phyloP scores from a whole-genome alignment of 2,113 vertebrate genomes.

The Dasypus novemcinctus region DNA sequence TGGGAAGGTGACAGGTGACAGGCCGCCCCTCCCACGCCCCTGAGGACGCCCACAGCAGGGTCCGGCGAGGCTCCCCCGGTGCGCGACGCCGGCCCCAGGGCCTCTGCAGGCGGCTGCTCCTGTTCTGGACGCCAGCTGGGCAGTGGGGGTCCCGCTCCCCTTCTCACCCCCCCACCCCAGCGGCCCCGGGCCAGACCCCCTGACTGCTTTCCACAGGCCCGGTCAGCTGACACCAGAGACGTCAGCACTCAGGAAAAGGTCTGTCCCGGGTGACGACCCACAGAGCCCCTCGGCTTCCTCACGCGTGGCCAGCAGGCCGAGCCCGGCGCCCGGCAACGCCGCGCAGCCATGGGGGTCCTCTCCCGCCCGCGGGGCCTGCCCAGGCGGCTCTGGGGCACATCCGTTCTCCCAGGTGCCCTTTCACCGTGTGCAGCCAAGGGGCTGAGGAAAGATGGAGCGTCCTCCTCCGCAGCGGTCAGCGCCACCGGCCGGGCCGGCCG shows the following conservation, averaged over 20 bases:
- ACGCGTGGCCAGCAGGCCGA: too few relatives aligned
- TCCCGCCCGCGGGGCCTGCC: too few relatives aligned
- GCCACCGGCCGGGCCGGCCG: too few relatives aligned
- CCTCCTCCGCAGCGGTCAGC: background rate
- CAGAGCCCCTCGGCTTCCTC: conserved; percentile 66
- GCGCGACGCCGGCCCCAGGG: too few relatives aligned
- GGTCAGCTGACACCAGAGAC: conserved; percentile 66
- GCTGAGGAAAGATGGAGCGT: too few relatives aligned
- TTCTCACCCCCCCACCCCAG: background rate
- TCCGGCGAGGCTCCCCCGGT: too few relatives aligned
- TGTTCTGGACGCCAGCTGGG: conserved; percentile 17
- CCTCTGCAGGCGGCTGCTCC: background rate
- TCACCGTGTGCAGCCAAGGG: too few relatives aligned
- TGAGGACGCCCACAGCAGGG: background rate
- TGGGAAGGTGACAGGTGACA: background rate
- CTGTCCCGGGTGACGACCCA: conserved; percentile 66
- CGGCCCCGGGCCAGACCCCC: too few relatives aligned
- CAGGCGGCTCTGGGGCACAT: too few relatives aligned
- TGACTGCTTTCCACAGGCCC: conserved; percentile 52
- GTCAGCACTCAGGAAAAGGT: conserved; percentile 67
- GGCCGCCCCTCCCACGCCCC: background rate
- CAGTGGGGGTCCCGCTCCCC: background rate
- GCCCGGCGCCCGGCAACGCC: too few relatives aligned
- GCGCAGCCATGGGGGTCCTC: too few relatives aligned
- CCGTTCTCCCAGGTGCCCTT: too few relatives aligned